phyloP scores from a whole-genome alignment of 1,140 invertebrate species.

The Sminthurinus signatus region DNA sequence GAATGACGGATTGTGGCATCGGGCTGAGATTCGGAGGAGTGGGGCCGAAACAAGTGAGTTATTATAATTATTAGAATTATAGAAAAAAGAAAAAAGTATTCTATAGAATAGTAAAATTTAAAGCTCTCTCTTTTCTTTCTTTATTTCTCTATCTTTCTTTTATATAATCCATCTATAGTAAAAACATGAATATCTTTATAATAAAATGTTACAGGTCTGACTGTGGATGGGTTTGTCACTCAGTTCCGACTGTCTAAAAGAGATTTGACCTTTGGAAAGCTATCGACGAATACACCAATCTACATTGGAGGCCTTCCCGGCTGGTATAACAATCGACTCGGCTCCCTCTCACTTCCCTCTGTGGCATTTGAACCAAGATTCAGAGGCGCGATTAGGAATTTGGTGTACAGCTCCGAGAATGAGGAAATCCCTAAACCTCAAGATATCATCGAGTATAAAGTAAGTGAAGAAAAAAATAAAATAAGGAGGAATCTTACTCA shows the following conservation, averaged over 20 bases:
- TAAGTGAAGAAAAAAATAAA: too few relatives aligned
- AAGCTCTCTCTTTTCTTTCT: too few relatives aligned
- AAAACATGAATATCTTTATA: too few relatives aligned
- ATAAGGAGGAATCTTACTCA: too few relatives aligned
- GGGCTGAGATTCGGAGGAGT: slow-evolving; percentile 66
- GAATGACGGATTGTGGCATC: slow-evolving; percentile 85
- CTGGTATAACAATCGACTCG: slow-evolving; percentile 78
- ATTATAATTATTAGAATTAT: too few relatives aligned
- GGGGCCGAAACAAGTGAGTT: slow-evolving; percentile 72
- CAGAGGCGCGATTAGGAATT: too few relatives aligned
- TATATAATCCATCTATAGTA: too few relatives aligned
- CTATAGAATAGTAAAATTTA: too few relatives aligned
- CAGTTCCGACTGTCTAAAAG: slow-evolving; percentile 65
- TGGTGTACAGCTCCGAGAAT: slow-evolving; percentile 67
- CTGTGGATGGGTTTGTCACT: slow-evolving; percentile 64
- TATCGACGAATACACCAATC: slow-evolving; percentile 70
- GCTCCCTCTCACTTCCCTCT: slow-evolving; percentile 71
- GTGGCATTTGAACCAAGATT: slow-evolving; percentile 88
- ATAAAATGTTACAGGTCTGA: too few relatives aligned
- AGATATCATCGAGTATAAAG: slow-evolving; percentile 64
- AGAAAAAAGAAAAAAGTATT: too few relatives aligned
- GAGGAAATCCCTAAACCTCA: slow-evolving; percentile 55
- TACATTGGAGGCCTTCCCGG: slow-evolving; percentile 86
- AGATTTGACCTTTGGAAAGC: slow-evolving; percentile 77
- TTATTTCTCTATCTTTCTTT: too few relatives aligned